These are phyloP conservation scores for Nestor notabilis DNA, from an alignment of 2,113 vertebrate species.

Conservation along the genomic window DNA sequence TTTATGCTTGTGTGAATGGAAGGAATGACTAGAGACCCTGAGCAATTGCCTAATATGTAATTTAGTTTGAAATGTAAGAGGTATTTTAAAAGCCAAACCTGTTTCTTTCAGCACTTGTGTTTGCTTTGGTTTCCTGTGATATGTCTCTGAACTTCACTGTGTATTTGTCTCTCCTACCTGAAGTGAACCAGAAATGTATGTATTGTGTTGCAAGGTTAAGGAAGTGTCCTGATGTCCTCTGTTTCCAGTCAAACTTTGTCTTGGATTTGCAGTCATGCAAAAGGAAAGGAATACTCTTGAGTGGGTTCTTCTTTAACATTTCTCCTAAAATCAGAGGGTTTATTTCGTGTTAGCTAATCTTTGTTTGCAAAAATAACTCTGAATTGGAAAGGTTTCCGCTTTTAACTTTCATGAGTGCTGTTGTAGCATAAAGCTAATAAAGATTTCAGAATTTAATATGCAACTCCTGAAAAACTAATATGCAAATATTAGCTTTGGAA, in stretches of 20 bases:
- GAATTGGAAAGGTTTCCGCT: background rate
- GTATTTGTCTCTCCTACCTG: background rate
- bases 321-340: background rate
- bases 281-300: background rate
- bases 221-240: background rate
- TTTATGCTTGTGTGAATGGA: background rate
- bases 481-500: background rate
- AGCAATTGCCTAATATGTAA: background rate
- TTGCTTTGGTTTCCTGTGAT: background rate
- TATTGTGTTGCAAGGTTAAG: background rate
- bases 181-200: fast-evolving
- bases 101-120: background rate
- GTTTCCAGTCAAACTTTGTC: background rate
- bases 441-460: background rate
- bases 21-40: background rate
- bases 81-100: background rate
- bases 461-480: background rate
- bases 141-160: background rate
- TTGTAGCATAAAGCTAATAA: background rate
- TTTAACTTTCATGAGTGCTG: background rate
- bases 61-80: background rate
- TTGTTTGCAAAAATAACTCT: background rate
- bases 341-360: background rate
- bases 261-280: background rate
- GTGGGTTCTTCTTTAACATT: background rate